These are phyloP conservation scores for Opisthograptis luteolata DNA, from an alignment of 2,888 invertebrate species.

Conservation along the genomic window DNA sequence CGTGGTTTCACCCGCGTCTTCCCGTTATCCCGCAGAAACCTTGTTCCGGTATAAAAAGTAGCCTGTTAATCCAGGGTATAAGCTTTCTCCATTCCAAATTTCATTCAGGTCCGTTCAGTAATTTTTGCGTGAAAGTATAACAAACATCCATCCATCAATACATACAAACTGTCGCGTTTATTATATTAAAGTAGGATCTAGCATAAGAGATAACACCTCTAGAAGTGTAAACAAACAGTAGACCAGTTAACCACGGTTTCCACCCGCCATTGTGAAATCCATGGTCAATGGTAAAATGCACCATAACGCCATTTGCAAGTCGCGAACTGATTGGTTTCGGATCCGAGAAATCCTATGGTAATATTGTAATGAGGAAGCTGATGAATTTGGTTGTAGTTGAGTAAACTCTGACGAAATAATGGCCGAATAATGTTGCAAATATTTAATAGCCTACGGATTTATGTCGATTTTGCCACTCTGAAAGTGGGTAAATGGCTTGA, in stretches of 20 bases:
- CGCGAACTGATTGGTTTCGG: constrained; percentile 23
- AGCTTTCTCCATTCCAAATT: too few relatives aligned
- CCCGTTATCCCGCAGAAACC: too few relatives aligned
- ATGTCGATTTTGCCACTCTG: not conserved
- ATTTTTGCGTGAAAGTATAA: too few relatives aligned
- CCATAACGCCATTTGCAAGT: constrained; percentile 28
- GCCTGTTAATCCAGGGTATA: too few relatives aligned
- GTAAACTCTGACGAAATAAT: constrained; percentile 20
- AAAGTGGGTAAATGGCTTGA: too few relatives aligned
- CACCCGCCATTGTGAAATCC: constrained; percentile 22
- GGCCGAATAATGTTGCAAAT: constrained; percentile 25
- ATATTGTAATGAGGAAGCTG: constrained; percentile 32
- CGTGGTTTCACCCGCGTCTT: too few relatives aligned
- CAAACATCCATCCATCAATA: too few relatives aligned
- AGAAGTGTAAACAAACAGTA: not conserved
- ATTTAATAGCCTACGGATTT: not conserved
- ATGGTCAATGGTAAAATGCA: constrained; percentile 29
- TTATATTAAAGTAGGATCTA: too few relatives aligned
- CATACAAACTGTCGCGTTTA: too few relatives aligned
- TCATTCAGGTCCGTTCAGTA: too few relatives aligned
- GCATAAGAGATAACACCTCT: not conserved
- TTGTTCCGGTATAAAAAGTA: too few relatives aligned
- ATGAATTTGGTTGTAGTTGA: constrained; percentile 22
- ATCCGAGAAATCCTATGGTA: constrained; percentile 19
- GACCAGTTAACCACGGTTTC: not conserved